Conservation (phyloP, 2,797 vertebrate species). For the Anguilla pacifica region DNA sequence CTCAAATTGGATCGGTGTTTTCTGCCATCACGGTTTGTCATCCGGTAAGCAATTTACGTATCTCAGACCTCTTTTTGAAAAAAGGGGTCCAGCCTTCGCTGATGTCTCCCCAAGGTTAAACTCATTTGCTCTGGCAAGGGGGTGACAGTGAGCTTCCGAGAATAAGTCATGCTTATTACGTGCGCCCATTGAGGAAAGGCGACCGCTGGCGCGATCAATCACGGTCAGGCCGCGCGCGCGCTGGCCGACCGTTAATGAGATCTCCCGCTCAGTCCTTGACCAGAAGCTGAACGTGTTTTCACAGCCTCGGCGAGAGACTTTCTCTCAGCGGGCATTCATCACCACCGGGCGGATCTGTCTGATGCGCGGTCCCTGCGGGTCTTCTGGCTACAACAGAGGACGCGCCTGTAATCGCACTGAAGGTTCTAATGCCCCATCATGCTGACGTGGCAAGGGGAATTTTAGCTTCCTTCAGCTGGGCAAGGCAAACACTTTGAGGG, state of each 20-base stretch:
- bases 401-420: slow-evolving; percentile 38
- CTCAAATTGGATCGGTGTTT: background rate
- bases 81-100: background rate
- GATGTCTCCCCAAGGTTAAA: slow-evolving; percentile 57
- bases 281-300: slow-evolving; percentile 39
- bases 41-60: slow-evolving; percentile 7
- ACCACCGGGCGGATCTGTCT: slow-evolving; percentile 23
- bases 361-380: background rate
- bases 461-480: slow-evolving; percentile 9
- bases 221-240: slow-evolving; percentile 43
- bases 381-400: slow-evolving; percentile 25
- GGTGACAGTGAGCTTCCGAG: slow-evolving; percentile 55
- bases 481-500: background rate
- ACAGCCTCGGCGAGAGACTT: slow-evolving; percentile 39
- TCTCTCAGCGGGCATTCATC: slow-evolving; percentile 45
- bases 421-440: slow-evolving; percentile 36
- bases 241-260: slow-evolving; percentile 41
- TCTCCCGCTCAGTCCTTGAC: slow-evolving; percentile 49
- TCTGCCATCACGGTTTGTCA: background rate
- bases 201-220: slow-evolving; percentile 55
- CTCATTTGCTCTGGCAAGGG: slow-evolving; percentile 56
- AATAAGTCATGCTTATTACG: slow-evolving; percentile 56
- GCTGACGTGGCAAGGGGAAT: slow-evolving; percentile 32
- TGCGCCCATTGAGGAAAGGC: slow-evolving; percentile 48
- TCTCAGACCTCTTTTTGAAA: background rate